Conservation (phyloP, 1,140 invertebrate species). For the Macrobrachium rosenbergii region DNA sequence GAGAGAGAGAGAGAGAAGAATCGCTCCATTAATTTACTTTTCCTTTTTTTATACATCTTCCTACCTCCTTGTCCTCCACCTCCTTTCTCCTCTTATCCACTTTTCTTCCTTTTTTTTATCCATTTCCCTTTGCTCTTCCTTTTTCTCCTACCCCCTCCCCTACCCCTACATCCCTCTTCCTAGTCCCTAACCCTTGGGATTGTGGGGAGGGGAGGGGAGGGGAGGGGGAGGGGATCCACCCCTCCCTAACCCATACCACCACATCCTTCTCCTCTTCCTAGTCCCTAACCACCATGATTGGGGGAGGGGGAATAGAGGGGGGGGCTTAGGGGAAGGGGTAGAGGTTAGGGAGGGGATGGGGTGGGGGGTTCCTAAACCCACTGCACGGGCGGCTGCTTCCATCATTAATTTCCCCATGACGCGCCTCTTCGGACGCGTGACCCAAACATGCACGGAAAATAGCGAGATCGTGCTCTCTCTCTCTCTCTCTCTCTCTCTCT, state of each 20-base stretch:
- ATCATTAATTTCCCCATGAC: slow-evolving; percentile 60
- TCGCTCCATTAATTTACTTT: neutral
- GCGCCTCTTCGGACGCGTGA: slow-evolving; percentile 58
- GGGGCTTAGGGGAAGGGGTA: too few species aligned
- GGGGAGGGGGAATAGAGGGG: too few species aligned
- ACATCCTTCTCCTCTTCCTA: too few species aligned
- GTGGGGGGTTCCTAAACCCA: neutral
- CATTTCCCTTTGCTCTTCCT: neutral
- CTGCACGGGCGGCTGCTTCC: slow-evolving; percentile 57
- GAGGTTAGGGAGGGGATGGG: too few species aligned
- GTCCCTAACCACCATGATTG: too few species aligned
- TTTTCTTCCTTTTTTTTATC: neutral
- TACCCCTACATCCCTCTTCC: neutral
- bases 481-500: neutral
- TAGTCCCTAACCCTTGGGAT: too few species aligned
- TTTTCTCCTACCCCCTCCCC: neutral
- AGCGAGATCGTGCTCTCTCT: slow-evolving; percentile 54
- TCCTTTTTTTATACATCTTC: neutral
- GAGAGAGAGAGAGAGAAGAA: too few species aligned
- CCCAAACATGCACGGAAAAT: slow-evolving; percentile 62
- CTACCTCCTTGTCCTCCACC: neutral
- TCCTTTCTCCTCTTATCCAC: neutral
- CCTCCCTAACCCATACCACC: too few species aligned
- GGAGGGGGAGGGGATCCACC: too few species aligned
- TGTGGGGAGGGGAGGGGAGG: too few species aligned